Percentiles rank a stretch among this genome's conserved stretches.
These are phyloP conservation scores for Labia minor DNA, from an alignment of 2,888 invertebrate genomes.

Conservation along the genomic window DNA sequence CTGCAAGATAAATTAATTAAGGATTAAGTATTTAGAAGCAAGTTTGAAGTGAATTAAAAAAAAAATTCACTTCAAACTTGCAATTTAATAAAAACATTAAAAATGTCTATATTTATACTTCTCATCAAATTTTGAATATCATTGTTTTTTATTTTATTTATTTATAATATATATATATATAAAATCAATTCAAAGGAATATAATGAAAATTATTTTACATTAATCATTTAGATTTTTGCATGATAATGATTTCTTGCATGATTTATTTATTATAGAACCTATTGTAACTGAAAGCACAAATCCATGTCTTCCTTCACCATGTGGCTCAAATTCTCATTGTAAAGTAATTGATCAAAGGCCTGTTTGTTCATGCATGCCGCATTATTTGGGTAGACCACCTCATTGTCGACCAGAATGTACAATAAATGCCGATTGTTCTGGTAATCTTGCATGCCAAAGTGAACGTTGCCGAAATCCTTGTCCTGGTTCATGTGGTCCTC, in stretches of 20 bases:
- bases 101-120: no score
- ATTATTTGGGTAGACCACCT: conserved; percentile 71
- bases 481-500: conserved; percentile 69
- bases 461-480: conserved; percentile 76
- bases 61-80: no score
- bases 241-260: conserved; percentile 18
- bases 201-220: conserved; percentile 18
- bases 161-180: background rate
- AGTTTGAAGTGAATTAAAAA: no score
- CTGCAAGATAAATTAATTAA: no score
- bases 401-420: conserved; percentile 80
- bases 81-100: no score
- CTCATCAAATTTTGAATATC: no score
- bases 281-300: conserved; percentile 48
- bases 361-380: conserved; percentile 66
- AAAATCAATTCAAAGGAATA: no score
- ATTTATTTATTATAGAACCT: conserved; percentile 40
- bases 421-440: conserved; percentile 72
- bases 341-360: conserved; percentile 62
- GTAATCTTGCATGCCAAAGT: conserved; percentile 70
- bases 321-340: conserved; percentile 76
- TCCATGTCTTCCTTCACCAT: conserved; percentile 72
- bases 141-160: no score
- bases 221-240: background rate
- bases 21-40: no score